Base-by-base conservation (phyloP, 2,113 vertebrate genomes). In the Carassius gibelio region DNA sequence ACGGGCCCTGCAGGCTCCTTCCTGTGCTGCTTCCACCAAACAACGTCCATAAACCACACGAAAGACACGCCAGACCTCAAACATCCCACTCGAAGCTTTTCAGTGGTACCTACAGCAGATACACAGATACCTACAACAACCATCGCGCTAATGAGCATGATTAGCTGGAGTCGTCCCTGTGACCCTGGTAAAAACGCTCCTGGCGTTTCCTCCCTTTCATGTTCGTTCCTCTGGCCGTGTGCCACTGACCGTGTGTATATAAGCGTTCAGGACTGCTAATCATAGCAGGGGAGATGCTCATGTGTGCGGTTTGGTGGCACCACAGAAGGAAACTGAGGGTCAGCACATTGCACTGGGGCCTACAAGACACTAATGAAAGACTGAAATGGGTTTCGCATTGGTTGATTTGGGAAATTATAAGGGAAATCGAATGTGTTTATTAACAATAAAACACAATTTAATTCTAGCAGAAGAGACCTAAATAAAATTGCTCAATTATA, bases 221-320 rank as follows among this genome's bases (percentile, higher is more conserved):
- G 74, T 72, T 38, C 52, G 2, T 10, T 77, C 78, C 68, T 52
- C 45, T 45, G 84, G 69, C 52, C 23, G 23, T 55, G 21, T 1
- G 42, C 50, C 82, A 86, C 66, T 52, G 84, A 57, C 79, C 84
- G 75, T 34, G 83, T 38, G 68, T 84, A 50, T 85, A 79, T 89
- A 83, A 71, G 64, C 74, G 83, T 80, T 83, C 80, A 69, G 71
- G 19, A 11, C 48, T n/a, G 74, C 81, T 89, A 87, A 85, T 87
- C 82, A 71, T 76, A 87, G 82, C 45, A 9, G n/a, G 38, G 23
- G 11, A 71, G 76, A 52, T 68, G 81, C 36, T 76, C 75, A 50
- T 84, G 81, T 55, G 59, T 21, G 68, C 64, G 59, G 64, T 50
- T 61, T 77, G 72, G 38, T 82, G 80, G 79, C 30, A 72, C 71